phyloP scores from a whole-genome alignment of 2,113 vertebrate species.

The Antigone vipio region DNA sequence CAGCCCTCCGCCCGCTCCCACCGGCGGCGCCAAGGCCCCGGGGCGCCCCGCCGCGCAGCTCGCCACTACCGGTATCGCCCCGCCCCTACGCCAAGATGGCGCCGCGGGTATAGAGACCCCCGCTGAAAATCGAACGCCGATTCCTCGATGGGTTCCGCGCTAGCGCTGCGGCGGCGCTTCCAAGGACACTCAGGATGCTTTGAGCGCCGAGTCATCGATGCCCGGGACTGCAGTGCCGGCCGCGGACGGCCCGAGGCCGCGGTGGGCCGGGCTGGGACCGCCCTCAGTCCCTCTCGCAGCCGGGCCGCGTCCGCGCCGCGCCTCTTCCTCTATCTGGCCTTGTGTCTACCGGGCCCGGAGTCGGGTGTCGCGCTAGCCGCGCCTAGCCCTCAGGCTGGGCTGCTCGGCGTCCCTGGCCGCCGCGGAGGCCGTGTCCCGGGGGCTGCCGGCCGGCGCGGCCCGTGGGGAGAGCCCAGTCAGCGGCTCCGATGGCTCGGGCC shows the following conservation, averaged over 20 bases:
- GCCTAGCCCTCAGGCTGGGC: background rate
- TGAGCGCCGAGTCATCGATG: background rate
- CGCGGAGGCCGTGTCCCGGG: background rate
- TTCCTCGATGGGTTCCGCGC: background rate
- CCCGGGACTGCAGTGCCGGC: rapidly evolving
- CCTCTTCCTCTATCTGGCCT: too few relatives aligned
- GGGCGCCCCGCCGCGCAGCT: background rate
- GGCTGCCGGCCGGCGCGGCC: background rate
- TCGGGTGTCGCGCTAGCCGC: background rate
- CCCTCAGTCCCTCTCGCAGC: background rate
- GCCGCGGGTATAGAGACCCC: background rate
- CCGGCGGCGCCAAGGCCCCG: too few relatives aligned
- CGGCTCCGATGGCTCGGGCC: too few relatives aligned
- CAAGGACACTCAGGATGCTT: background rate
- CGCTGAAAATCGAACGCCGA: background rate
- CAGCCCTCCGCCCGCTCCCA: rapidly evolving
- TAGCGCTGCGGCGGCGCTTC: background rate
- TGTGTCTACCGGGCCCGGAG: background rate
- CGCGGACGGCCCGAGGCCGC: too few relatives aligned
- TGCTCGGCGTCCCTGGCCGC: too few relatives aligned
- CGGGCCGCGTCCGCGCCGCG: too few relatives aligned
- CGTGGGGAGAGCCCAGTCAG: background rate
- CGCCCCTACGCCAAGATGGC: background rate
- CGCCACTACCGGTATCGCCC: background rate
- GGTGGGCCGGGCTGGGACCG: too few relatives aligned